A percentile compares a stretch with the other conserved stretches of the same genome.
These are phyloP conservation scores for Megalops atlanticus DNA, from an alignment of 2,113 vertebrate species.

Conservation along the genomic window DNA sequence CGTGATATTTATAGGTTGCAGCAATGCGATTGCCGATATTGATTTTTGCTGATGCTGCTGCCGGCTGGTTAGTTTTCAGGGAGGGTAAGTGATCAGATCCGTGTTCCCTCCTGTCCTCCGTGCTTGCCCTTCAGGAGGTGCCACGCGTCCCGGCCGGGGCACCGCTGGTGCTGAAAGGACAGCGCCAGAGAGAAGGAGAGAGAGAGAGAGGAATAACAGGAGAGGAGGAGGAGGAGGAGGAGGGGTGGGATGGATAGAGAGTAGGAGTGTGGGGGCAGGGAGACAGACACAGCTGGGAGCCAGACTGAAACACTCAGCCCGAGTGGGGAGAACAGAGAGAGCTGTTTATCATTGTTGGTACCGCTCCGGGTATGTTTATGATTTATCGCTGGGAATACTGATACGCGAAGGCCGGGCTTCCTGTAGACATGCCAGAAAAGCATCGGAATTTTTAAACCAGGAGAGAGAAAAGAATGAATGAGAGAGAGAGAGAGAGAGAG, in stretches of 20 bases:
- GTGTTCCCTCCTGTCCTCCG: background rate
- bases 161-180: background rate
- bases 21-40: too few relatives aligned
- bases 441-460: background rate
- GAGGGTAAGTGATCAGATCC: background rate
- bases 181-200: background rate
- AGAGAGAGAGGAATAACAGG: too few relatives aligned
- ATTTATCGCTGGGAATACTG: background rate
- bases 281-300: background rate
- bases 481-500: background rate
- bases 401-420: background rate
- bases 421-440: background rate
- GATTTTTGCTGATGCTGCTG: too few relatives aligned
- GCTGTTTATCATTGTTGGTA: background rate
- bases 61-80: too few relatives aligned
- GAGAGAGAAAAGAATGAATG: background rate
- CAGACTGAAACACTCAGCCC: background rate
- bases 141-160: background rate
- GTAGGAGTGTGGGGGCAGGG: background rate
- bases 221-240: background rate
- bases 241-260: background rate
- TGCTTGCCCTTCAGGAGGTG: background rate
- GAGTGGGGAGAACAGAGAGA: background rate
- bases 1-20: too few relatives aligned
- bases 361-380: background rate